Base-by-base conservation (phyloP, 2,888 invertebrate genomes). In the Creontiades dilutus region DNA sequence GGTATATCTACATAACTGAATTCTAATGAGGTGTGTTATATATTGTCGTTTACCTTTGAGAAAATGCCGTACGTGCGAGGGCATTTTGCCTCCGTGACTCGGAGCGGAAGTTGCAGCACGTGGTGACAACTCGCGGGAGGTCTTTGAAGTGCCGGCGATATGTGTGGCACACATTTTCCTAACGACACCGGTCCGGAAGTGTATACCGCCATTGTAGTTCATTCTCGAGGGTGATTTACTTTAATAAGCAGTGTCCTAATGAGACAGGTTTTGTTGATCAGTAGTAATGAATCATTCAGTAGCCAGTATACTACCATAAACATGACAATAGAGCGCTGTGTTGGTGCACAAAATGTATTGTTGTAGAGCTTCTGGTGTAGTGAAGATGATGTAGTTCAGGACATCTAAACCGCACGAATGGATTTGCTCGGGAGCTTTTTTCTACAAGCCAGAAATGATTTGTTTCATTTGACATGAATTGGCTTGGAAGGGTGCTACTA, bases 31-130 rank as follows among this genome's bases (percentile, higher is more conserved):
- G 0, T 23, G 23, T 68, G 23, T 68, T 68, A 61, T 37, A 37
- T 68, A 68, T 68, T 68, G 68, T 68, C 68, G 68, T 23, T 68
- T 23, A 68, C 68, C 68, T 68, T 68, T 68, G 68, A 68, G 68
- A 68, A 68, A 68, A 27, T 19, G 68, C 68, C 68, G 68, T 68
- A 68, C 68, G 68, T 68, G 68, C 23, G 68, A 23, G 27, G 68
- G 23, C 68, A 68, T 68, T 68, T 68, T 13, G 48, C 48, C 52
- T 82, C 52, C 52, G 48, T 82, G 82, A 82, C 82, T 52, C 19
- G 52, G 52, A 52, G 82, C 82, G 82, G 82, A 82, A 82, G 82
- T 82, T 82, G 82, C 52, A 14, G 82, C 82, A 82, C 82, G 82
- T 82, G 82, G 82, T 82, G 48, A 14, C 27, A 82, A 27, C 23